Conservation (phyloP, 92 coral and sea anemone species). For the Meandrina meandrites region DNA sequence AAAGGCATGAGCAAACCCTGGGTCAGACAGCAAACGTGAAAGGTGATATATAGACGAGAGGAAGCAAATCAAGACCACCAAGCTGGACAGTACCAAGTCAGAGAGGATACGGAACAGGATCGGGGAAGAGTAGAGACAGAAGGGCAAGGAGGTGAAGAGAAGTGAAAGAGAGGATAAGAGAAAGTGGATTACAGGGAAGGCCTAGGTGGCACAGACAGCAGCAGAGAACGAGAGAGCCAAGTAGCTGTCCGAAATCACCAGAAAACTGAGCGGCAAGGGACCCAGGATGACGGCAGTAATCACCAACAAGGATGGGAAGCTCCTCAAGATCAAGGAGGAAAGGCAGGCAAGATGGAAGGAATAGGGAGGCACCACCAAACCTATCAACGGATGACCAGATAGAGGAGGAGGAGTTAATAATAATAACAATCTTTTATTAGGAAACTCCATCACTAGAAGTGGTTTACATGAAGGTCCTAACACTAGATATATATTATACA, state of each 20-base stretch:
- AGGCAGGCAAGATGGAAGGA: background rate
- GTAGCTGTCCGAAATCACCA: background rate
- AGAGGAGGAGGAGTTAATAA: no score
- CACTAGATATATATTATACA: no score
- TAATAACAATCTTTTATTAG: no score
- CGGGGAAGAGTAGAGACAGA: no score
- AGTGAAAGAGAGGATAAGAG: background rate
- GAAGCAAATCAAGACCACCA: no score
- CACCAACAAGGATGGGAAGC: background rate
- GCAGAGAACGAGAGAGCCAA: background rate
- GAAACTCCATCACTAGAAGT: no score
- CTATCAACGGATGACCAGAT: background rate
- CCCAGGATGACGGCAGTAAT: background rate
- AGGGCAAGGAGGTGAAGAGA: no score
- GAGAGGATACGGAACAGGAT: background rate
- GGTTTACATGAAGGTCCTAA: no score
- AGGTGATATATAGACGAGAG: no score
- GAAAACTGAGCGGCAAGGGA: background rate
- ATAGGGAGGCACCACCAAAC: background rate
- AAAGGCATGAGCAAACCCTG: no score
- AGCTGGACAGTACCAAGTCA: background rate
- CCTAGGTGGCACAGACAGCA: background rate
- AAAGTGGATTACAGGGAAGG: background rate
- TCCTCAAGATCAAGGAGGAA: background rate
- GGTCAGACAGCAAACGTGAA: background rate